Evolutionary conservation across 92 coral and sea anemone genomes (phyloP).

Genomic region (Heteractis magnifica): DNA sequence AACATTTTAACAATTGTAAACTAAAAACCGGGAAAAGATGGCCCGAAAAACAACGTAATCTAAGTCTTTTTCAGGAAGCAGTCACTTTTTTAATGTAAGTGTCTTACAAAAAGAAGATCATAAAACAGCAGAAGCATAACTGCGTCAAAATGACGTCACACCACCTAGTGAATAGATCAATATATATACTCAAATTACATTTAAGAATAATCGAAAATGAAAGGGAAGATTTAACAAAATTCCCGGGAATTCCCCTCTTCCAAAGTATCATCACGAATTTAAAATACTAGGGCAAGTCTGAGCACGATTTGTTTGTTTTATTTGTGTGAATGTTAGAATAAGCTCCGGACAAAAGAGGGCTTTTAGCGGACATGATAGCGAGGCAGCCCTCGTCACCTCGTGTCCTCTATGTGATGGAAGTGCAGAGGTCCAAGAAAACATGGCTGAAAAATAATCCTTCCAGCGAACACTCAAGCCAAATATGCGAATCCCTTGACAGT

Average conservation of each 20-base stretch:
- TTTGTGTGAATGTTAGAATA: background rate
- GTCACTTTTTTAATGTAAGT: background rate
- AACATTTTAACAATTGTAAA: no score
- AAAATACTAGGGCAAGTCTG: conserved; percentile 8
- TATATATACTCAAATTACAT: conserved; percentile 3
- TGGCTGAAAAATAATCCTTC: conserved; percentile 30
- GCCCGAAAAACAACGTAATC: no score
- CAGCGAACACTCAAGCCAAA: background rate
- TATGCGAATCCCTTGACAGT: conserved; percentile 48
- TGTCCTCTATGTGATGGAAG: conserved; percentile 62
- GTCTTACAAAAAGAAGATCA: background rate
- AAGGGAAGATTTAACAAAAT: background rate
- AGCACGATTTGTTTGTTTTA: conserved; percentile 5
- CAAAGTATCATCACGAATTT: background rate
- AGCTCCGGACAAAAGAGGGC: conserved; percentile 10
- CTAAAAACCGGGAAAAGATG: no score
- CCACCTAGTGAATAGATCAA: background rate
- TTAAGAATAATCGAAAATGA: conserved; percentile 1
- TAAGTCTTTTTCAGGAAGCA: no score
- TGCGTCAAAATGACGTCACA: conserved; percentile 21
- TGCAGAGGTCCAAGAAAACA: conserved; percentile 27
- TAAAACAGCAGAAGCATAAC: background rate
- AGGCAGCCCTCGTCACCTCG: conserved; percentile 47
- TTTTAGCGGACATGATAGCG: conserved; percentile 26
- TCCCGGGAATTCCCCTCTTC: background rate